Conservation (phyloP, 1,140 invertebrate genomes). For the Chrysoperla carnea region DNA sequence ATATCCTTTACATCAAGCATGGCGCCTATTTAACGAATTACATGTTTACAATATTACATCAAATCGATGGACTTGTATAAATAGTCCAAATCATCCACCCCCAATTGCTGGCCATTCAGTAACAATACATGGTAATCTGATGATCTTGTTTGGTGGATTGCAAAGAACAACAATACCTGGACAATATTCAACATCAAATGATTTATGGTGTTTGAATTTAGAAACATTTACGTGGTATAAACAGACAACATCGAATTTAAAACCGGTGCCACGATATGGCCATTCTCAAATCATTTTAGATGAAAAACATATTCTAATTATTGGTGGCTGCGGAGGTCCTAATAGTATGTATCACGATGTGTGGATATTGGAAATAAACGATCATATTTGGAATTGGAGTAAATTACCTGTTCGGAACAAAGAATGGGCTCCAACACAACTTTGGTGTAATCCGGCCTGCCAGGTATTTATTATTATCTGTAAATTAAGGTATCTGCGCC, state of each 20-base stretch:
- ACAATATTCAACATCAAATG: constrained; percentile 48
- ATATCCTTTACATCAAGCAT: constrained; percentile 77
- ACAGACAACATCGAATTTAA: constrained; percentile 42
- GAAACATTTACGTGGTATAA: constrained; percentile 58
- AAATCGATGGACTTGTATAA: constrained; percentile 71
- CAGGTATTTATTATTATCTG: constrained; percentile 44
- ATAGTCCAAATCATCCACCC: constrained; percentile 41
- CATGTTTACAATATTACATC: constrained; percentile 72
- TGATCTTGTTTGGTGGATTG: constrained; percentile 84
- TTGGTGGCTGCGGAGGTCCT: constrained; percentile 43
- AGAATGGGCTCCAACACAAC: constrained; percentile 61
- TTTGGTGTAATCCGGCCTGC: constrained; percentile 87
- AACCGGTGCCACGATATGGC: constrained; percentile 71
- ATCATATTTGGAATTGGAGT: constrained; percentile 61
- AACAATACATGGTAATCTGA: constrained; percentile 63
- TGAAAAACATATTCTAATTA: constrained; percentile 47
- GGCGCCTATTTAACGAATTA: constrained; percentile 80
- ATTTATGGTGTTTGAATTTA: constrained; percentile 79
- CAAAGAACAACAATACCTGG: constrained; percentile 32
- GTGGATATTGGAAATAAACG: constrained; percentile 40
- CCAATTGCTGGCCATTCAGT: constrained; percentile 88
- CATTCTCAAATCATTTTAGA: constrained; percentile 68
- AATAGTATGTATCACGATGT: constrained; percentile 39
- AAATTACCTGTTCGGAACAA: constrained; percentile 54
- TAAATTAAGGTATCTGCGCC: too few species aligned